Percentiles rank a stretch among this genome's conserved stretches.
phyloP scores from a whole-genome alignment of 2,113 vertebrate species.

The Stigmatopora argus region DNA sequence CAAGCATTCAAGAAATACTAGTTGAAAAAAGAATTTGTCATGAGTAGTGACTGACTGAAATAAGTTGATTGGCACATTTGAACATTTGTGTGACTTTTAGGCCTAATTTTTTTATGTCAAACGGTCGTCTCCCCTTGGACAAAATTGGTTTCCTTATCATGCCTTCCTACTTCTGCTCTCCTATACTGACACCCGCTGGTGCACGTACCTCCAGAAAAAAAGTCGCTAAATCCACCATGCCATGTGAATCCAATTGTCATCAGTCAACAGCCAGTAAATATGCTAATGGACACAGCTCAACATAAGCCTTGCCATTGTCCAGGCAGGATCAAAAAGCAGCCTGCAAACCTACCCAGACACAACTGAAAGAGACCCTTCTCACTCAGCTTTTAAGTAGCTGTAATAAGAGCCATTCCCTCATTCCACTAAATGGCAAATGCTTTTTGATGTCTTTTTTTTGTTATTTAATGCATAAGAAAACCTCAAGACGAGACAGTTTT shows the following conservation, averaged over 20 bases:
- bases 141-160: not conserved
- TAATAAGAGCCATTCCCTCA: constrained; percentile 44
- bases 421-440: constrained; percentile 35
- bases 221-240: not conserved
- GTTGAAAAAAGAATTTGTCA: constrained; percentile 38
- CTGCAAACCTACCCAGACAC: constrained; percentile 19
- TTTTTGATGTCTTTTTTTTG: constrained; percentile 57
- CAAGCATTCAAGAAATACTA: constrained; percentile 26
- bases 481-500: constrained; percentile 50
- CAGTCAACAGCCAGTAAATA: constrained; percentile 15
- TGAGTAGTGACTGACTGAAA: constrained; percentile 29
- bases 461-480: constrained; percentile 38
- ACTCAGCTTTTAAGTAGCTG: constrained; percentile 40
- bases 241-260: constrained; percentile 14
- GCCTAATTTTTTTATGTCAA: not conserved
- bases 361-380: constrained; percentile 55
- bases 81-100: not conserved
- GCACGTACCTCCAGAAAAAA: not conserved
- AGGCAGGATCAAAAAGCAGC: constrained; percentile 48
- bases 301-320: constrained; percentile 38
- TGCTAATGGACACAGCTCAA: constrained; percentile 21
- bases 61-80: constrained; percentile 17
- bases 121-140: not conserved
- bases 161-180: not conserved
- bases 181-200: not conserved